Conservation (phyloP, 2,888 invertebrate genomes). For the Macrophya alboannulata region DNA sequence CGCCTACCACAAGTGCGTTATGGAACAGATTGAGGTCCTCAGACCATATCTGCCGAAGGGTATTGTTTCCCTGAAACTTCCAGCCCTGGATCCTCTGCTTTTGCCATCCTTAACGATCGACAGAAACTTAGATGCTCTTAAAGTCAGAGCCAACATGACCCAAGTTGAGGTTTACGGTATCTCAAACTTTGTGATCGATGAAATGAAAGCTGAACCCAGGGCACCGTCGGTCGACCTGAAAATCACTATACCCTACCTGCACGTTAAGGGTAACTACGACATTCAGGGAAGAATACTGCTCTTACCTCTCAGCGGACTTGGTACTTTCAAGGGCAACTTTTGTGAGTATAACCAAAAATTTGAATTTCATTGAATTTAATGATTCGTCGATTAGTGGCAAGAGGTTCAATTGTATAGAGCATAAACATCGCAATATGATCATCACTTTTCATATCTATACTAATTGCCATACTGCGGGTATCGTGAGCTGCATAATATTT, state of each 20-base stretch:
- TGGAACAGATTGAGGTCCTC: constrained; percentile 84
- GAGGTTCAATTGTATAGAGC: not conserved
- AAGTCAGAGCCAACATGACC: constrained; percentile 86
- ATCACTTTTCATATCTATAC: not conserved
- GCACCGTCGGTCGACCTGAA: constrained; percentile 79
- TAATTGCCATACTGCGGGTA: not conserved
- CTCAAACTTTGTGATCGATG: constrained; percentile 85
- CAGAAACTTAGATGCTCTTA: constrained; percentile 87
- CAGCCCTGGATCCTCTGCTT: constrained; percentile 87
- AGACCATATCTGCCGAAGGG: constrained; percentile 84
- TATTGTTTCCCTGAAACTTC: constrained; percentile 87
- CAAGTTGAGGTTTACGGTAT: constrained; percentile 86
- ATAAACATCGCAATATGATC: constrained; percentile 14
- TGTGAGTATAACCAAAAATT: constrained; percentile 80
- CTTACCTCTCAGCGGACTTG: constrained; percentile 81
- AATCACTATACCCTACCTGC: constrained; percentile 79
- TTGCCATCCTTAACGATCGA: constrained; percentile 88
- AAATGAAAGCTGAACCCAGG: constrained; percentile 79
- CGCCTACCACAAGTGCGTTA: constrained; percentile 82
- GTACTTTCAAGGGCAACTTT: constrained; percentile 82
- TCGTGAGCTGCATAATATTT: not conserved
- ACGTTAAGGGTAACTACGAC: constrained; percentile 82
- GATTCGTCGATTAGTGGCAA: not conserved
- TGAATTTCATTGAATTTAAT: not conserved
- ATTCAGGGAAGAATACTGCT: constrained; percentile 81